Evolutionary conservation across 1,140 invertebrate genomes (phyloP).

Genomic region (Tetramorium alpestre): DNA sequence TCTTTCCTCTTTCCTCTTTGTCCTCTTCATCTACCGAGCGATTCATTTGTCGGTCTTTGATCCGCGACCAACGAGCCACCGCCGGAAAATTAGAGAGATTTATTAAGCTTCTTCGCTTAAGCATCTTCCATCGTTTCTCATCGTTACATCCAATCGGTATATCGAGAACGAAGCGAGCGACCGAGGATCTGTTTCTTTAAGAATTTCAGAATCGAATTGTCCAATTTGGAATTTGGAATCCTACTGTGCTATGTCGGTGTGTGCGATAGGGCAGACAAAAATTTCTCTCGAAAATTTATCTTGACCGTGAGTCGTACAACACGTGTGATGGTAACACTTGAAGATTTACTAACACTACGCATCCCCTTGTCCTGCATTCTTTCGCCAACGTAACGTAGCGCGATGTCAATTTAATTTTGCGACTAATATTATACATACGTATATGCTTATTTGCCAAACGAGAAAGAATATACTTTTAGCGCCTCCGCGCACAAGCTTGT

Average conservation of each 20-base stretch:
- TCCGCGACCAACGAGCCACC: conserved; percentile 70
- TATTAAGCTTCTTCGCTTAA: conserved; percentile 64
- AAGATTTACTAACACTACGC: background rate
- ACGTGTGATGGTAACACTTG: background rate
- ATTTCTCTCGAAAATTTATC: too few relatives aligned
- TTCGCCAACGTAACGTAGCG: background rate
- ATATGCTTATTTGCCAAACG: background rate
- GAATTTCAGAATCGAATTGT: background rate
- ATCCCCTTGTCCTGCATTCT: background rate
- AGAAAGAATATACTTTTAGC: background rate
- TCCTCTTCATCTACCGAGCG: conserved; percentile 60
- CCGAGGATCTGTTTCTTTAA: background rate
- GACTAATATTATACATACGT: background rate
- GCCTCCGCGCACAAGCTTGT: too few relatives aligned
- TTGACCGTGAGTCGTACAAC: background rate
- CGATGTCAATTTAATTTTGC: background rate
- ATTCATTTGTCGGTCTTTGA: conserved; percentile 81
- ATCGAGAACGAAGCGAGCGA: background rate
- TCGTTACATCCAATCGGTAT: background rate
- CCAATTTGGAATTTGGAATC: background rate
- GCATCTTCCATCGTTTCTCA: background rate
- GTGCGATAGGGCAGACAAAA: background rate
- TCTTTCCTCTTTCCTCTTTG: conserved; percentile 34
- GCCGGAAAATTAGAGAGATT: conserved; percentile 79
- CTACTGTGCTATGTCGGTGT: too few relatives aligned